phyloP scores from a whole-genome alignment of 2,888 invertebrate genomes.

The Drosophila planitibia region DNA sequence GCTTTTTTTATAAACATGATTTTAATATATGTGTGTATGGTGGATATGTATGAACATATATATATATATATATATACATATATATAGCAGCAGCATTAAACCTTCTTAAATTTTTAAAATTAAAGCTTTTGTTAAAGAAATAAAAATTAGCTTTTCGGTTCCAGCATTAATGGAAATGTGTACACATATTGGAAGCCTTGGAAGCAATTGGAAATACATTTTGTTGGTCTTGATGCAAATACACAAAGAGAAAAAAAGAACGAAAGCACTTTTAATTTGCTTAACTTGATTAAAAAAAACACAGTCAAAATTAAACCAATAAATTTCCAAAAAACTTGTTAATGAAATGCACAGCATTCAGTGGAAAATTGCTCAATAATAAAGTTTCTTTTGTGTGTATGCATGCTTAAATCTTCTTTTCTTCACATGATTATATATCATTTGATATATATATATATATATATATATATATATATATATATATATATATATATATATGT shows the following conservation, averaged over 20 bases:
- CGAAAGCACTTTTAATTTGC: background rate
- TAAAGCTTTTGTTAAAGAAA: background rate
- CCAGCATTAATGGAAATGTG: background rate
- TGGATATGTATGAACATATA: background rate
- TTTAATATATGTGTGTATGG: background rate
- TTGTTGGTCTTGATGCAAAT: background rate
- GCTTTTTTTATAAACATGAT: background rate
- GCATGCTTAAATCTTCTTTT: background rate
- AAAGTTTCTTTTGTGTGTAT: background rate
- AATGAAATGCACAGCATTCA: background rate
- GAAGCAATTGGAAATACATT: background rate
- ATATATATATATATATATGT: background rate
- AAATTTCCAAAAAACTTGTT: background rate
- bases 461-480: slow-evolving; percentile 20
- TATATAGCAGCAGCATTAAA: background rate
- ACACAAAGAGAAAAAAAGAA: background rate
- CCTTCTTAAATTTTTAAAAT: background rate
- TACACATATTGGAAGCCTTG: background rate
- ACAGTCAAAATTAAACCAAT: background rate
- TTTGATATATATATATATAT: slow-evolving; percentile 6
- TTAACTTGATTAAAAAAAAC: background rate
- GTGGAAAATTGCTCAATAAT: background rate
- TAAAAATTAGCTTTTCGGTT: background rate
- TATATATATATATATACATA: background rate
- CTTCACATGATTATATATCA: background rate